Evolutionary conservation across 2,888 invertebrate species (phyloP), one percentile per base, ranked within the genome.

Genomic region (Deilephila porcellus): DNA sequence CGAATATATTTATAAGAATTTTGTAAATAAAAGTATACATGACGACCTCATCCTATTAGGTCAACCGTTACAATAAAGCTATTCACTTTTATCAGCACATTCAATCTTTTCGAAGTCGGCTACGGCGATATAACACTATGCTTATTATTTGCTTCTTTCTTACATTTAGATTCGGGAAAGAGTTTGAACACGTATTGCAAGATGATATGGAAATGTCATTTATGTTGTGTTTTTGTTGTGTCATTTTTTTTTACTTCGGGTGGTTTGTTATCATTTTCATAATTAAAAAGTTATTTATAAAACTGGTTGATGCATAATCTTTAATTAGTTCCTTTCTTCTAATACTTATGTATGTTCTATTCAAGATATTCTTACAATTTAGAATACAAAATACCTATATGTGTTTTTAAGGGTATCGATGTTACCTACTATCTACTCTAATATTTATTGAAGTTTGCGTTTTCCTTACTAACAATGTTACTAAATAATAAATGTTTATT

Each of bases 21-120:
- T 52, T 52, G 67, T 67, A 25, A 67, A 52, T 67, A 52, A 52
- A 67, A 67, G 25, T 67, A 67, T 67, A 52, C 67, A 67, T 52
- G 45, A 20, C 52, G 45, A 67, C 67, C 20, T 67, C 67, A 67
- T 67, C 52, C 67, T 67, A 67, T 67, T 67, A 67, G 67, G 67
- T 67, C 67, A 20, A 67, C 67, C 67, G 67, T 67, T 67, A 67
- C 67, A 67, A 67, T 67, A 67, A 67, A 67, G 67, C 67, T 52
- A 67, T 67, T 67, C 52, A 25, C 25, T 67, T 52, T 67, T 67
- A 67, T 67, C 67, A 67, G 52, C 67, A 67, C 52, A 52, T 67
- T 67, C 52, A 67, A 67, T 67, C 70, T 71, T 63, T 53, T 59
- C 67, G 64, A 63, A 60, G 70, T 20, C 71, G 71, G 70, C 53